Evolutionary conservation across 1,140 invertebrate genomes (phyloP), one percentile per base, ranked within the genome.

Genomic region (Anagrus nilaparvatae): DNA sequence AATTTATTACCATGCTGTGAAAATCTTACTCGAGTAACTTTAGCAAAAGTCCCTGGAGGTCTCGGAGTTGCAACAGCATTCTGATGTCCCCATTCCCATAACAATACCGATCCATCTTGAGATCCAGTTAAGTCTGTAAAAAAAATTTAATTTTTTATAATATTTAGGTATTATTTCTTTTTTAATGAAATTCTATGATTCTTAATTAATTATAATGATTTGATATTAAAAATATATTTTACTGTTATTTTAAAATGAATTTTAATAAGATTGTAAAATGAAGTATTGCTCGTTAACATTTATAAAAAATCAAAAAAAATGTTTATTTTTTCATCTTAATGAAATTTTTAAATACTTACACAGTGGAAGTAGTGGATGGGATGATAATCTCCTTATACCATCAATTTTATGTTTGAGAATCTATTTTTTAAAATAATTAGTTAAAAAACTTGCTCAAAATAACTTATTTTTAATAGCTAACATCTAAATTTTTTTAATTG

Each of bases 1-100:
- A 97, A 97, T 76, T 99, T 99, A 65, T 97, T 99, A 30, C 96
- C 96, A 62, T 98, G 93, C 57, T 89, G 81, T 33, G 88, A 93
- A 65, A 98, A 99, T 33, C 86, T 75, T 18, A 97, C 84, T 47
- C 91, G 79, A 0, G 93, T 97, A 9, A 99, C 94, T 75, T 97
- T 99, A 27, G 94, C 94, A 63, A 85, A 90, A 5, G 83, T 82
- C 17, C 92, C 92, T 1, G 93, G 77, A 18, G 89, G 80, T 39
- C 94, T 75, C 5, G 93, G 87, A 27, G 84, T 84, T 52, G 90
- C 84, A 7, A 99, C 82, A 10, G 87, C 81, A 44, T 89, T 84
- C 24, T 80, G 76, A 64, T 97, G 92, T 16, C 87, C 88, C 93
- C 94, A 99, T 71, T 99, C 94, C 92, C 94, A 97, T 44, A 99